Percentiles rank a stretch among this genome's conserved stretches.
Conservation (phyloP, 2,888 invertebrate species). For the Mechanitis mazaeus region DNA sequence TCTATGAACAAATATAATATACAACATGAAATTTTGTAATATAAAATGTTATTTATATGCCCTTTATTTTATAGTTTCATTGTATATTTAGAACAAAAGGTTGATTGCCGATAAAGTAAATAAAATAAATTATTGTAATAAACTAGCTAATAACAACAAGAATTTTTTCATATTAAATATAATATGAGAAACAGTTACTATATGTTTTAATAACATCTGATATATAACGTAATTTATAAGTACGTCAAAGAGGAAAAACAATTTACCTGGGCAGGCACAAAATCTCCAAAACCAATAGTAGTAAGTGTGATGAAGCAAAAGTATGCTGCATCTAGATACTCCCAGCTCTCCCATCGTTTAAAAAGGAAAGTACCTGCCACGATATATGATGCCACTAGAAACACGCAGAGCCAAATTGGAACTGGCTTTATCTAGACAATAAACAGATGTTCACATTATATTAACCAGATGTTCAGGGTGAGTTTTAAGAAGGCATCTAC, state of each 20-base stretch:
- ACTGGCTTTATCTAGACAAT: slow-evolving; percentile 79
- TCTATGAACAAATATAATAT: too few species aligned
- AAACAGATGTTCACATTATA: not conserved
- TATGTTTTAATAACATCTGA: too few species aligned
- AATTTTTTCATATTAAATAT: too few species aligned
- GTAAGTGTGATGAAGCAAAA: slow-evolving; percentile 96
- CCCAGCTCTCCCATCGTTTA: slow-evolving; percentile 90
- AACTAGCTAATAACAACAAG: too few species aligned
- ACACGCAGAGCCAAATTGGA: slow-evolving; percentile 92
- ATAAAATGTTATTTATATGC: too few species aligned
- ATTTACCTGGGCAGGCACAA: slow-evolving; percentile 87
- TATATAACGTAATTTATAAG: too few species aligned
- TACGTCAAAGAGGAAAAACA: too few species aligned
- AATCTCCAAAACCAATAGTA: slow-evolving; percentile 95
- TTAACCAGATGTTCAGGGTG: not conserved
- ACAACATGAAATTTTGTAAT: not conserved
- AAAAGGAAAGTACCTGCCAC: slow-evolving; percentile 92
- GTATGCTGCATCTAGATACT: slow-evolving; percentile 90
- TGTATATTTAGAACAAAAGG: too few species aligned
- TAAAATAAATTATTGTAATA: too few species aligned
- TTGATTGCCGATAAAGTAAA: too few species aligned
- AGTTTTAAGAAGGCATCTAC: not conserved
- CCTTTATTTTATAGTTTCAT: too few species aligned
- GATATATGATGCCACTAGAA: slow-evolving; percentile 92
- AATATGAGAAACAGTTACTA: too few species aligned